These are phyloP conservation scores for Thalassoma bifasciatum DNA, from an alignment of 2,113 vertebrate genomes.

Conservation along the genomic window DNA sequence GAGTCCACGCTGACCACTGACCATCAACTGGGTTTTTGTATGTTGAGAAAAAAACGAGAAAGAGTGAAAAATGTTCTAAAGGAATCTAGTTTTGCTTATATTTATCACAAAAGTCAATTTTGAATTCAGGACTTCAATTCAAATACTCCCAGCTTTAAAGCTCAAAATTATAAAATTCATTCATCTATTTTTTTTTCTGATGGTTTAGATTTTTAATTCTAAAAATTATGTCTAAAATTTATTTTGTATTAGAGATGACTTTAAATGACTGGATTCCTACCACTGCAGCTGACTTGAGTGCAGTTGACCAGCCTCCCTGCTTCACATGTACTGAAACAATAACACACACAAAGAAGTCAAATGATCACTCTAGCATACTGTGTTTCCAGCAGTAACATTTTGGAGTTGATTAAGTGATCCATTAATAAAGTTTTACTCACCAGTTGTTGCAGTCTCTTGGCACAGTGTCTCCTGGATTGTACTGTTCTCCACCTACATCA, in stretches of 20 bases:
- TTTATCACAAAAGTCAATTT: too few species aligned
- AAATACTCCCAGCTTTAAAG: too few species aligned
- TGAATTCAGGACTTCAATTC: too few species aligned
- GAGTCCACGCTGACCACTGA: conserved; percentile 88
- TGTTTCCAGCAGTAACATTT: not conserved
- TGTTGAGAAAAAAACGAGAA: not conserved
- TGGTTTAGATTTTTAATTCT: too few species aligned
- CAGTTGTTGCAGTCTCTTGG: conserved; percentile 87
- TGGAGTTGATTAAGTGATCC: not conserved
- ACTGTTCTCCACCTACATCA: conserved; percentile 75
- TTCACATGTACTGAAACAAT: conserved; percentile 83
- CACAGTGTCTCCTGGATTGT: conserved; percentile 78
- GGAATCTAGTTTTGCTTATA: too few species aligned
- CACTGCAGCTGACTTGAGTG: conserved; percentile 80
- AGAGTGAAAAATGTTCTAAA: not conserved
- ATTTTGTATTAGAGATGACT: too few species aligned
- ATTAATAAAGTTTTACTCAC: conserved; percentile 58
- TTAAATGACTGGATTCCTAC: conserved; percentile 64
- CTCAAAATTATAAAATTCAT: too few species aligned
- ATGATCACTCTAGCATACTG: not conserved
- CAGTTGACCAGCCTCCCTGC: conserved; percentile 85
- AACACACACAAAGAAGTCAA: not conserved
- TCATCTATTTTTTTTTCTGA: too few species aligned
- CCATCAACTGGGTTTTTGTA: conserved; percentile 74
- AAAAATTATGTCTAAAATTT: too few species aligned